Evolutionary conservation across 2,113 vertebrate species (phyloP), one percentile per base, ranked within the genome.

Genomic region (Leuciscus idus): DNA sequence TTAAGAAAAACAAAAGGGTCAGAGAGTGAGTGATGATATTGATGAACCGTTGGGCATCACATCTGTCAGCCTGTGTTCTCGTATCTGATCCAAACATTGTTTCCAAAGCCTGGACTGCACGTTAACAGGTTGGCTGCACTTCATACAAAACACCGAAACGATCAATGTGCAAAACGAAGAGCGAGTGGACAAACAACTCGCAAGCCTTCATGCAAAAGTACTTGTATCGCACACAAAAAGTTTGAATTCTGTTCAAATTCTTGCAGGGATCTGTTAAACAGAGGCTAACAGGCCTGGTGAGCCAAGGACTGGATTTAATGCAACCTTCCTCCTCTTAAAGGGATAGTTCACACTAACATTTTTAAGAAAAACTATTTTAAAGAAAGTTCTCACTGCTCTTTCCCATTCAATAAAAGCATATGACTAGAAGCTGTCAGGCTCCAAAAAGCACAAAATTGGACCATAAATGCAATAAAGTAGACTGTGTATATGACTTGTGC

Each of bases 81-180:
- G 26, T 83, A 83, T 19, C 55, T 78, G 62, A 52, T 87, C 55
- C 77, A 85, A 87, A 62, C 75, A 61, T 84, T 73, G 19, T 43
- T 52, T 26, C 75, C 48, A 50, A 83, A 50, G 12, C 1, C 19
- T 61, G 46, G 74, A 68, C 68, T 7, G 59, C 76, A 80, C 70
- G 72, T 83, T 81, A 86, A 88, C 68, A 33, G 33, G 57, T 28
- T 90, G 87, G 87, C 83, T 83, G 46, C 30, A 83, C 83, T 83
- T 80, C 73, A 85, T 57, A 85, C 46, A 48, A 81, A 77, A 59
- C 64, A 19, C 23, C n/a, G 43, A 82, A 74, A 88, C 26, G 48
- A n/a, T 81, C 78, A 72, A 61, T 81, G 39, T 50, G 26, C n/a
- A 66, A 17, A 33, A 75, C 36, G 26, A 46, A 72, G 36, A 70